These are phyloP conservation scores for Corvus hawaiiensis DNA, from an alignment of 2,113 vertebrate species.

Conservation along the genomic window DNA sequence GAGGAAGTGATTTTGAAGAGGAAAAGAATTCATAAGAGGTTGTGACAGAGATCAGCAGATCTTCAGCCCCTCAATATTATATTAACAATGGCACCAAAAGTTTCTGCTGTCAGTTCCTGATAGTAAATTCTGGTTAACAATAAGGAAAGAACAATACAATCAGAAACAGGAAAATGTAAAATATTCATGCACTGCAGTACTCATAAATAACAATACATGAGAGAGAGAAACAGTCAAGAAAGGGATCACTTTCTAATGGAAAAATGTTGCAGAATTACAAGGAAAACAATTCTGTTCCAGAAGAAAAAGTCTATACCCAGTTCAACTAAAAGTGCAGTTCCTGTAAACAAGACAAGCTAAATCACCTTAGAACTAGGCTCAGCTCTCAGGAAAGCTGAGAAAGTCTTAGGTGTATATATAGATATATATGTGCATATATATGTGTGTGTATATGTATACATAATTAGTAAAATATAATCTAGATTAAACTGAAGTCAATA, in stretches of 20 bases:
- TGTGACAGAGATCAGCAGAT: neutral
- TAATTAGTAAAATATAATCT: neutral
- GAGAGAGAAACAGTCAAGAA: conserved; percentile 5
- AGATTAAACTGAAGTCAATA: neutral
- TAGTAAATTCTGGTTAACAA: neutral
- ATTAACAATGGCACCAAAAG: neutral
- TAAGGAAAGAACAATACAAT: neutral
- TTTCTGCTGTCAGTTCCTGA: neutral
- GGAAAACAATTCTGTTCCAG: neutral
- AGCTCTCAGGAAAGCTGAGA: neutral
- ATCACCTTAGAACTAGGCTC: neutral
- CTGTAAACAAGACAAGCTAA: neutral
- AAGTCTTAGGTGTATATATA: neutral
- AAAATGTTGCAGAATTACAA: neutral
- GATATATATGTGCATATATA: accelerated
- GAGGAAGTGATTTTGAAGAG: neutral
- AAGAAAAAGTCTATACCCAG: neutral
- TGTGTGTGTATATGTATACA: neutral
- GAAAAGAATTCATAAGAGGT: neutral
- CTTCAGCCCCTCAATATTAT: neutral
- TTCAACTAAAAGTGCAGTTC: neutral
- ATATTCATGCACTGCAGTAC: neutral
- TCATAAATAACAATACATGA: conserved; percentile 4
- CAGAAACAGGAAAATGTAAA: neutral
- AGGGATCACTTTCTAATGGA: neutral